These are phyloP conservation scores for Trypoxylus dichotomus DNA, from an alignment of 1,140 invertebrate species.

Conservation along the genomic window DNA sequence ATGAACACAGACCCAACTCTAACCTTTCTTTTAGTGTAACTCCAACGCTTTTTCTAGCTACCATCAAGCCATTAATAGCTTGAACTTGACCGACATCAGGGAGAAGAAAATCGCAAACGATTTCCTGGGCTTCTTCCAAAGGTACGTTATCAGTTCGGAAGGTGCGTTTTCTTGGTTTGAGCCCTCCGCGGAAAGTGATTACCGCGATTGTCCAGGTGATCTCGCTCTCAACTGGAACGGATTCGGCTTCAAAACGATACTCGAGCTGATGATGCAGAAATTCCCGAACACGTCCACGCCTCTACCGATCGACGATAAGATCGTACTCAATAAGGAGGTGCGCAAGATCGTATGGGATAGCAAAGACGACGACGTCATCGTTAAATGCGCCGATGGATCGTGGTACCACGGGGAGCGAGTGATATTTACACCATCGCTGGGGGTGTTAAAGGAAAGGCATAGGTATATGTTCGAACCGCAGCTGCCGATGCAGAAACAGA, in stretches of 20 bases:
- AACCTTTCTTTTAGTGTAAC: neutral
- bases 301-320: constrained; percentile 42
- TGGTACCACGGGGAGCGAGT: constrained; percentile 64
- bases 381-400: constrained; percentile 57
- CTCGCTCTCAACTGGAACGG: constrained; percentile 43
- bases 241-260: constrained; percentile 41
- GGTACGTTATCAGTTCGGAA: constrained; percentile 32
- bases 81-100: neutral
- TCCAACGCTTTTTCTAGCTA: neutral
- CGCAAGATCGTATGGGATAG: constrained; percentile 38
- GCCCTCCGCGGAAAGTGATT: constrained; percentile 36
- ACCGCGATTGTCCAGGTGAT: constrained; percentile 40
- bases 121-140: constrained; percentile 29
- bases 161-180: constrained; percentile 40
- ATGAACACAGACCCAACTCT: no score
- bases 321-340: constrained; percentile 41
- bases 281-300: constrained; percentile 38
- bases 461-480: constrained; percentile 62
- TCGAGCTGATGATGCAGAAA: constrained; percentile 45
- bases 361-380: constrained; percentile 29
- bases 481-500: constrained; percentile 62
- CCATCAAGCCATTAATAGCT: neutral
- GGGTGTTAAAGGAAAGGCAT: constrained; percentile 68
- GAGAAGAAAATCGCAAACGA: constrained; percentile 16
- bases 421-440: constrained; percentile 69